These are phyloP conservation scores for Amblyopsis rosae DNA, from an alignment of 2,113 vertebrate genomes.

Conservation along the genomic window DNA sequence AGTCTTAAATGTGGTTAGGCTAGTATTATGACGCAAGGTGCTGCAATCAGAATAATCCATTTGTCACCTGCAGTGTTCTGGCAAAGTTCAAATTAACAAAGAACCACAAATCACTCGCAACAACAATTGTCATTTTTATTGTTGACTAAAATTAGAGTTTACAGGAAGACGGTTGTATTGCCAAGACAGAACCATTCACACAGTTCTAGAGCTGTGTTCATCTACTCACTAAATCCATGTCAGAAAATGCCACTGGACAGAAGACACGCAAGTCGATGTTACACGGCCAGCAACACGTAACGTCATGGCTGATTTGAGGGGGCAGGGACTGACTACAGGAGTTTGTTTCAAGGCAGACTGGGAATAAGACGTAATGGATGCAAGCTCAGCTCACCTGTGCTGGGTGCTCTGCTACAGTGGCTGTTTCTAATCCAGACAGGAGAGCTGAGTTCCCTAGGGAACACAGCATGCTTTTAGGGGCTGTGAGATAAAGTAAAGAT, in stretches of 20 bases:
- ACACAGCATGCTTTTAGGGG: too few species aligned
- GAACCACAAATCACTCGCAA: conserved; percentile 22
- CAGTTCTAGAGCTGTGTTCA: conserved; percentile 63
- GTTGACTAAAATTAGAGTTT: conserved; percentile 73
- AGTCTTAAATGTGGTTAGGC: not conserved
- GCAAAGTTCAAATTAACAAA: not conserved
- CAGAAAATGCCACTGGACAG: conserved; percentile 55
- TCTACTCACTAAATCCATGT: conserved; percentile 62
- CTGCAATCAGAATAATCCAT: not conserved
- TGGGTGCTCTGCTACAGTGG: conserved; percentile 1
- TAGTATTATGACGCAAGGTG: conserved; percentile 15
- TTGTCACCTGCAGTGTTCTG: not conserved
- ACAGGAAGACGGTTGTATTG: conserved; percentile 83
- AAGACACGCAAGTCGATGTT: conserved; percentile 45
- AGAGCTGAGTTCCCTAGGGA: too few species aligned
- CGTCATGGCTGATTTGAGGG: conserved; percentile 30
- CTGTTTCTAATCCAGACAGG: not conserved
- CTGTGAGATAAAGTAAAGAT: too few species aligned
- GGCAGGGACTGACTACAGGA: conserved; percentile 16
- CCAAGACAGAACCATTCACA: conserved; percentile 67
- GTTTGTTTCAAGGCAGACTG: not conserved
- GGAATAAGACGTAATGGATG: not conserved
- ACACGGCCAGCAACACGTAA: conserved; percentile 47
- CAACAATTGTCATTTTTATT: conserved; percentile 61
- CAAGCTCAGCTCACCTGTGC: not conserved